Evolutionary conservation across 2,113 vertebrate genomes (phyloP), one percentile per base, ranked within the genome.

Genomic region (Fukomys damarensis): DNA sequence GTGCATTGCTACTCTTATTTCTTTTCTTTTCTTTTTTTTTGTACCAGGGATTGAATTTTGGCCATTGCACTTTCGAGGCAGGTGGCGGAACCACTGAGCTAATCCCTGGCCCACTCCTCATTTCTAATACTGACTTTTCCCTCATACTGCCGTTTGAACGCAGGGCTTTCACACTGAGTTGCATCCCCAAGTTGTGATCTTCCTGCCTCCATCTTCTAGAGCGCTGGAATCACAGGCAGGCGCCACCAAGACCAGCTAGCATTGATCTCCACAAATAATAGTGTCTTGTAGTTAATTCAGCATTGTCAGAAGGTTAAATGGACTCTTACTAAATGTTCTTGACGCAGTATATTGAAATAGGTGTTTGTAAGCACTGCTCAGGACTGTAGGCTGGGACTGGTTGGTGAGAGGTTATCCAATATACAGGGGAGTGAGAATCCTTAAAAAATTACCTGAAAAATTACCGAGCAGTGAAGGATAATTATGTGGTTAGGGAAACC

Each of bases 261-360:
- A 43, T 58, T 56, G n/a, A 82, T 84, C 49, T 79, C 95, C 32
- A 81, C 30, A 86, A 52, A 43, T 87, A 84, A 26, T 63, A 13
- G 24, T 79, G 38, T 89, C 35, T 92, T 87, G 52, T 81, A 52
- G 16, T 93, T 96, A 90, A 95, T 66, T 72, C 66, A n/a, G 49
- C 41, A 58, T 86, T 84, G 94, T 79, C 41, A 28, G 46, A 92
- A 68, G n/a, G 32, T 91, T 72, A 80, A 54, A 61, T 92, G 70
- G 46, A 38, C 41, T 66, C 59, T 96, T 86, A 43, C 43, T 81
- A 76, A 85, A 54, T 79, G 56, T 72, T 90, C 70, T 86, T 66
- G 61, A 58, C 63, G 87, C 54, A 82, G 38, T 86, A 52, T 26
- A 72, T 7, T 92, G 58, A 93, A 92, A 5, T 72, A 26, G 68